Percentiles rank a stretch among this genome's conserved stretches.
Evolutionary conservation across 2,113 vertebrate species (phyloP).

Genomic region (Rhabdomys dilectus): DNA sequence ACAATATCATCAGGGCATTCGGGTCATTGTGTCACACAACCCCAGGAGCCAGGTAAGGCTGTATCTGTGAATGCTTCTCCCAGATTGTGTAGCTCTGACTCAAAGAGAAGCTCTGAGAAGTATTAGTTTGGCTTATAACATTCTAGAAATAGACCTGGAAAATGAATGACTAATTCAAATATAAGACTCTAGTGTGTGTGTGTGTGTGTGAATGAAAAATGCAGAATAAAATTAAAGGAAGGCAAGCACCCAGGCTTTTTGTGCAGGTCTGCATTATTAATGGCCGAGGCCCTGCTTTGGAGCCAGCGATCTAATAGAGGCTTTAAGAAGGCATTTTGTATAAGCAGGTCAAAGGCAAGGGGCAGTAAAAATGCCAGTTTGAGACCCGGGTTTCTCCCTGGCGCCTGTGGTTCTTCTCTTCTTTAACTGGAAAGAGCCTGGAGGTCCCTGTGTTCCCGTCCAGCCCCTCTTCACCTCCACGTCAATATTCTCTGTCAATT

Average conservation of each 20-base stretch:
- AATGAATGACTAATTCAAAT: neutral
- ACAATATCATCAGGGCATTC: neutral
- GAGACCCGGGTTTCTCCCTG: neutral
- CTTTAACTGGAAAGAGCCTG: neutral
- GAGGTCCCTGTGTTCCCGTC: neutral
- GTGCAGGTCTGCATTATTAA: slow-evolving; percentile 54
- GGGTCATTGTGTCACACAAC: too few species aligned
- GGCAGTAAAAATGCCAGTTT: neutral
- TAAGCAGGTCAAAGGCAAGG: slow-evolving; percentile 31
- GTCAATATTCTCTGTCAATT: slow-evolving; percentile 58
- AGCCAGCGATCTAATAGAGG: neutral
- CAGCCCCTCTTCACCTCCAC: neutral
- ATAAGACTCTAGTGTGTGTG: neutral
- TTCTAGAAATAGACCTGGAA: neutral
- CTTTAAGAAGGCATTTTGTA: slow-evolving; percentile 54
- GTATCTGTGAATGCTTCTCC: neutral
- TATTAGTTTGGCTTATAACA: neutral
- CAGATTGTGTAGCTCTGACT: neutral
- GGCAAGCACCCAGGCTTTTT: neutral
- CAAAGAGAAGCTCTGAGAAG: neutral
- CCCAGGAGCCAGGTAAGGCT: too few species aligned
- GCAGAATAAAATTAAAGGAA: slow-evolving; percentile 27
- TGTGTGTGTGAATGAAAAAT: neutral
- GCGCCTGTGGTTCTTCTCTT: slow-evolving; percentile 1
- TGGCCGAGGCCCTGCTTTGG: neutral